Percentiles rank a stretch among this genome's conserved stretches.
These are phyloP conservation scores for Laterallus jamaicensis DNA, from an alignment of 2,113 vertebrate species.

Conservation along the genomic window DNA sequence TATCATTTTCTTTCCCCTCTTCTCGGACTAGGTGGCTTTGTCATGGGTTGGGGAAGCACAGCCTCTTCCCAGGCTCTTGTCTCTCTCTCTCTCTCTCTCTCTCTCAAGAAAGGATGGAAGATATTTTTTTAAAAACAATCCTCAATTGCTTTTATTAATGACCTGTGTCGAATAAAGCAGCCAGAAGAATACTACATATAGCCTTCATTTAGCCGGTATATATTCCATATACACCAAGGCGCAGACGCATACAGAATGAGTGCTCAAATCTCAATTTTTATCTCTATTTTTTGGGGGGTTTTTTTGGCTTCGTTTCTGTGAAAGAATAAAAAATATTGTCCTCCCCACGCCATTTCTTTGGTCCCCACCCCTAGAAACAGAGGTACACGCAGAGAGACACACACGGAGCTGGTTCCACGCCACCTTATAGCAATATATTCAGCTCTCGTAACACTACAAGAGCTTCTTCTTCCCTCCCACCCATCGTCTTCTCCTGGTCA, in stretches of 20 bases:
- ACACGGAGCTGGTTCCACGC: background rate
- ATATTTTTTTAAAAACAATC: background rate
- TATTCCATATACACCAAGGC: background rate
- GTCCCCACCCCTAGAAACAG: background rate
- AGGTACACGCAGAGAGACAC: background rate
- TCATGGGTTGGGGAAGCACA: background rate
- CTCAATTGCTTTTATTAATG: conserved; percentile 33
- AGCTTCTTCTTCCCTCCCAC: background rate
- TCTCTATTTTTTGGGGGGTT: no score
- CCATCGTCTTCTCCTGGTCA: background rate
- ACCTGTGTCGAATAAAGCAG: conserved; percentile 7
- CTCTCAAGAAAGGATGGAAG: background rate
- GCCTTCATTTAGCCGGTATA: background rate
- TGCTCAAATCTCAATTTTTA: background rate
- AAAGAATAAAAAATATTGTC: background rate
- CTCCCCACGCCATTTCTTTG: background rate
- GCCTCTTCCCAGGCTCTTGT: background rate
- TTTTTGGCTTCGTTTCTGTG: background rate
- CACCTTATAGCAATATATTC: background rate
- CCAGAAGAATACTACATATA: background rate
- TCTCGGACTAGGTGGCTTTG: background rate
- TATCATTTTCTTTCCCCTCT: background rate
- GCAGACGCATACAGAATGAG: background rate
- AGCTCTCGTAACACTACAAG: background rate
- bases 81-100: background rate